These are phyloP conservation scores for Catocala fraxini DNA, from an alignment of 2,888 invertebrate genomes.

Conservation along the genomic window DNA sequence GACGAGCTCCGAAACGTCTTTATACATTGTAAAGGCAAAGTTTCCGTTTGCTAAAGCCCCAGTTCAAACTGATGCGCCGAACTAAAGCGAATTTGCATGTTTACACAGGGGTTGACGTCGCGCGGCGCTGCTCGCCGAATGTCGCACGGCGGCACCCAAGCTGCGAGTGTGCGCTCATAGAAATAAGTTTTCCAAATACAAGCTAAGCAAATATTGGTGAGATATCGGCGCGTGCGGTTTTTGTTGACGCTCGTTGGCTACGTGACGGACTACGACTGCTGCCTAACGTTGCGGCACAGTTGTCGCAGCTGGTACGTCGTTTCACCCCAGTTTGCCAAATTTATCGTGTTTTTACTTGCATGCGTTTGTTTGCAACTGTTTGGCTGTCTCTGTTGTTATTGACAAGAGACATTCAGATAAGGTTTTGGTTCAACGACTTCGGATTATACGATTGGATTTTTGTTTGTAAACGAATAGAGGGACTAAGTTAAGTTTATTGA, in stretches of 20 bases:
- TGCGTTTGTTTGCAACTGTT: conserved; percentile 28
- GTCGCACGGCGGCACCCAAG: conserved; percentile 15
- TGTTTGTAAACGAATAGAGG: not conserved
- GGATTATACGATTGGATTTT: conserved; percentile 9
- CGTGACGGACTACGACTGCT: conserved; percentile 7
- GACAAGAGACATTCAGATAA: conserved; percentile 29
- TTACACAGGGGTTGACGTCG: conserved; percentile 58
- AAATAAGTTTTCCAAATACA: conserved; percentile 69
- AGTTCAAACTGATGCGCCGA: conserved; percentile 70
- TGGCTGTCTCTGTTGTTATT: conserved; percentile 35
- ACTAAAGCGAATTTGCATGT: conserved; percentile 77
- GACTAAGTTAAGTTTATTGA: conserved; percentile 8
- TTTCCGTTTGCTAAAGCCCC: conserved; percentile 68
- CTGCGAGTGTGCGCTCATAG: conserved; percentile 50
- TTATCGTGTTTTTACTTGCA: conserved; percentile 39
- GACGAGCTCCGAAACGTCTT: conserved; percentile 63
- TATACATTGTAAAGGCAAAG: conserved; percentile 65
- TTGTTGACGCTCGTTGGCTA: conserved; percentile 38
- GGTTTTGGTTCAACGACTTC: conserved; percentile 25
- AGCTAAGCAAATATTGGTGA: conserved; percentile 59
- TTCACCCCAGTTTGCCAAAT: conserved; percentile 29
- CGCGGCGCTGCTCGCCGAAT: conserved; percentile 12
- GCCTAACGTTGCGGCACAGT: not conserved
- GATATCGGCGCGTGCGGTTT: conserved; percentile 51
- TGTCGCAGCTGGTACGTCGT: conserved; percentile 2